phyloP scores from a whole-genome alignment of 2,888 invertebrate genomes.

The Tribolium freemani region DNA sequence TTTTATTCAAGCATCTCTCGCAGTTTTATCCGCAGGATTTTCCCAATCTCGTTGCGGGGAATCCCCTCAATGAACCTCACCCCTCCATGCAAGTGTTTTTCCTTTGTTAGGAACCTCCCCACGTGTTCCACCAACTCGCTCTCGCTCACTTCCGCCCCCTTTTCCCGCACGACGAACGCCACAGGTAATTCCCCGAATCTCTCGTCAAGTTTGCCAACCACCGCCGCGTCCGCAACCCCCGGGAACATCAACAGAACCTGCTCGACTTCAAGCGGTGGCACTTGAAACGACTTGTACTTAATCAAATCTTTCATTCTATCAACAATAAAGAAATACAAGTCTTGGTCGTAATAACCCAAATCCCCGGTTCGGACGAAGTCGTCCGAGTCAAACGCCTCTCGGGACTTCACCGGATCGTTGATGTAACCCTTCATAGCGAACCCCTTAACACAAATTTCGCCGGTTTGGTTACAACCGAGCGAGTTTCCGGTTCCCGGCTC shows the following conservation, averaged over 20 bases:
- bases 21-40: constrained; percentile 77
- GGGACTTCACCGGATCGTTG: constrained; percentile 63
- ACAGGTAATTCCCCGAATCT: constrained; percentile 27
- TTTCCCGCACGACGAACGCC: constrained; percentile 24
- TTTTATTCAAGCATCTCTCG: constrained; percentile 28
- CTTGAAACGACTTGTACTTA: constrained; percentile 69
- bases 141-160: constrained; percentile 10
- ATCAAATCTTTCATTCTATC: constrained; percentile 70
- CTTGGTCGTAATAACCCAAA: constrained; percentile 68
- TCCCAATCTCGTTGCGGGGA: constrained; percentile 84
- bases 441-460: constrained; percentile 70
- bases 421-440: constrained; percentile 66
- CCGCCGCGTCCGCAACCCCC: constrained; percentile 51
- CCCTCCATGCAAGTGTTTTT: constrained; percentile 82
- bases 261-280: constrained; percentile 60
- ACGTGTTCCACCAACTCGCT: constrained; percentile 10
- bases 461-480: constrained; percentile 67
- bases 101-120: constrained; percentile 74
- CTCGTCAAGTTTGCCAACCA: constrained; percentile 51
- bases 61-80: constrained; percentile 81
- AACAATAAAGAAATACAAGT: constrained; percentile 67
- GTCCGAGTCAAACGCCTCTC: constrained; percentile 64
- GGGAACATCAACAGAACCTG: constrained; percentile 53
- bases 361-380: constrained; percentile 70
- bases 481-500: constrained; percentile 67